Evolutionary conservation across 2,888 invertebrate species (phyloP), one percentile per base, ranked within the genome.

Genomic region (Magallana nippona): DNA sequence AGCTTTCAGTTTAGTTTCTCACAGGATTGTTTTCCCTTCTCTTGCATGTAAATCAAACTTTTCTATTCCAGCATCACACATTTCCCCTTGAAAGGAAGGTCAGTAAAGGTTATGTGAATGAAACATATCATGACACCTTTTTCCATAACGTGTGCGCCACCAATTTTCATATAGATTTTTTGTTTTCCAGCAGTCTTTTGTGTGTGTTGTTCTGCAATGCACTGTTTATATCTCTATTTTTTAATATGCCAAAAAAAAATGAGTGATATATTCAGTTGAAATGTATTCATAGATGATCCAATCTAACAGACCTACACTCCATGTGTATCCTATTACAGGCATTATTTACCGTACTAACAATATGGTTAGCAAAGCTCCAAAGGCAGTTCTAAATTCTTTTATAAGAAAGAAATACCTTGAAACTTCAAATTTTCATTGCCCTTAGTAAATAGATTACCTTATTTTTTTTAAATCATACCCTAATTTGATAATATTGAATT

Each of bases 21-120:
- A 27, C 71, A 27, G 27, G 32, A 22, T 27, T 71, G 15, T 71
- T 71, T 15, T 32, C 71, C 60, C 71, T 71, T 71, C 27, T 71
- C 71, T 71, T 71, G 71, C 71, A 71, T 71, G 71, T 71, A 71
- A 71, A 56, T 78, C 11, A 55, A 78, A 44, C n/a, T 56, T 83
- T 83, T 78, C 57, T 82, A 60, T 85, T 86, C 78, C 86, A 86
- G 86, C 84, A 86, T 86, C 78, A 86, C 82, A 86, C 86, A 60
- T 86, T 78, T 63, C 86, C 86, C 84, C 84, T 83, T 78, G 82
- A 81, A 60, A 82, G 82, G 78, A 86, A 86, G 86, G 86, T 86
- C 79, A 84, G 86, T 86, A 86, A 62, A 56, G 78, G 77, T 83
- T 83, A 27, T 56, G 79, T 57, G 55, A 78, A 56, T 55, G 55